Conservation (phyloP, 2,888 invertebrate species). For the Zeuzera pyrina region DNA sequence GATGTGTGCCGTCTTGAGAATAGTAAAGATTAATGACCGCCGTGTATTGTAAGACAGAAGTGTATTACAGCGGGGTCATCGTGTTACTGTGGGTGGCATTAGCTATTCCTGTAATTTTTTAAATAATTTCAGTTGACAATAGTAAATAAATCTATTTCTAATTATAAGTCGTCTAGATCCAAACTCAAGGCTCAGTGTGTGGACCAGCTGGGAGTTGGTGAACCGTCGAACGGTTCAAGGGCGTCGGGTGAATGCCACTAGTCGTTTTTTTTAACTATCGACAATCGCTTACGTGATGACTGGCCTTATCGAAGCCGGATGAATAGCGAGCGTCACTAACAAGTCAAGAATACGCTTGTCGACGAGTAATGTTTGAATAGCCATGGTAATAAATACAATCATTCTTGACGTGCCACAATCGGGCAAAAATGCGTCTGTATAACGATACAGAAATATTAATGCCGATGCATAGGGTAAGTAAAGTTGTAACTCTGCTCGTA, state of each 20-base stretch:
- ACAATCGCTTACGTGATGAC: conserved; percentile 51
- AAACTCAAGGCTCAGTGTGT: conserved; percentile 49
- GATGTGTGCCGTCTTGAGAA: conserved; percentile 24
- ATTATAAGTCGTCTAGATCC: conserved; percentile 7
- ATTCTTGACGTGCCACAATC: too few relatives aligned
- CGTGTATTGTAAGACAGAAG: conserved; percentile 15
- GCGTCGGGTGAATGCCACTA: conserved; percentile 65
- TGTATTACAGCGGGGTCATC: conserved; percentile 1
- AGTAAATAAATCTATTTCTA: neutral
- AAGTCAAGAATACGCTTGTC: too few relatives aligned
- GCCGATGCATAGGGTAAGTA: too few relatives aligned
- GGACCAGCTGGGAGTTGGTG: conserved; percentile 53
- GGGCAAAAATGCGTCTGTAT: too few relatives aligned
- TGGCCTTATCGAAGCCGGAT: conserved; percentile 53
- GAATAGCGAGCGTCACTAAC: too few relatives aligned
- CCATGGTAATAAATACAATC: too few relatives aligned
- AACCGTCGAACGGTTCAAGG: conserved; percentile 62
- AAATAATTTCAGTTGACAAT: neutral
- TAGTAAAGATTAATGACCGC: conserved; percentile 32
- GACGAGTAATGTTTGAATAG: too few relatives aligned
- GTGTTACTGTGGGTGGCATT: neutral
- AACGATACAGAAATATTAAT: too few relatives aligned
- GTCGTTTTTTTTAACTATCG: conserved; percentile 54
- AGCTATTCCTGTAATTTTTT: neutral
- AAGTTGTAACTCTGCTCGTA: too few relatives aligned